A percentile compares a stretch with the other conserved stretches of the same genome.
Conservation (phyloP, 1,140 invertebrate genomes). For the Megalonaias nervosa region DNA sequence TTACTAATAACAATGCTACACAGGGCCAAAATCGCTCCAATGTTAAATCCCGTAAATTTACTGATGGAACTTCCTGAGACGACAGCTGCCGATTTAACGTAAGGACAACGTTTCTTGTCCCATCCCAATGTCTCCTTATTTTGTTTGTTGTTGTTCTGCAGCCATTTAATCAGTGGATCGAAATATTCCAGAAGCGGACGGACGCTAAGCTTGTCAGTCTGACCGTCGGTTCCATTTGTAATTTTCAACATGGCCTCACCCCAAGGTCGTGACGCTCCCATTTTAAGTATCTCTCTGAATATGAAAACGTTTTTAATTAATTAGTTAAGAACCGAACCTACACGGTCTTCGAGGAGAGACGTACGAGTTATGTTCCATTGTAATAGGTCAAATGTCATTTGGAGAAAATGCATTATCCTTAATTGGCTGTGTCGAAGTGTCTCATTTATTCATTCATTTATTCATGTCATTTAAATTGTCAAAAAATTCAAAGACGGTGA, state of each 20-base stretch:
- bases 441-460: too few relatives aligned
- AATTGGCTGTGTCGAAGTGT: not conserved
- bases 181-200: slow-evolving; percentile 11
- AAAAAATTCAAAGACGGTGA: too few relatives aligned
- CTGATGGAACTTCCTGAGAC: too few relatives aligned
- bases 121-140: slow-evolving; percentile 2
- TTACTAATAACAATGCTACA: too few relatives aligned
- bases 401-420: not conserved
- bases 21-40: too few relatives aligned
- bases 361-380: too few relatives aligned
- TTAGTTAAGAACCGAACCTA: not conserved
- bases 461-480: too few relatives aligned
- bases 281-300: slow-evolving; percentile 19
- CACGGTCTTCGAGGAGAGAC: too few relatives aligned
- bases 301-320: not conserved
- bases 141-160: slow-evolving; percentile 7
- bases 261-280: too few relatives aligned
- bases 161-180: slow-evolving; percentile 16
- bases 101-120: slow-evolving; percentile 11
- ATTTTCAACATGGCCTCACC: too few relatives aligned
- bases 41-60: too few relatives aligned
- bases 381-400: not conserved
- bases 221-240: slow-evolving; percentile 4
- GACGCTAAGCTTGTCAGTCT: slow-evolving; percentile 11
- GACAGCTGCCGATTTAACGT: too few relatives aligned